Evolutionary conservation across 1,140 invertebrate species (phyloP).

Genomic region (Fopius arisanus): DNA sequence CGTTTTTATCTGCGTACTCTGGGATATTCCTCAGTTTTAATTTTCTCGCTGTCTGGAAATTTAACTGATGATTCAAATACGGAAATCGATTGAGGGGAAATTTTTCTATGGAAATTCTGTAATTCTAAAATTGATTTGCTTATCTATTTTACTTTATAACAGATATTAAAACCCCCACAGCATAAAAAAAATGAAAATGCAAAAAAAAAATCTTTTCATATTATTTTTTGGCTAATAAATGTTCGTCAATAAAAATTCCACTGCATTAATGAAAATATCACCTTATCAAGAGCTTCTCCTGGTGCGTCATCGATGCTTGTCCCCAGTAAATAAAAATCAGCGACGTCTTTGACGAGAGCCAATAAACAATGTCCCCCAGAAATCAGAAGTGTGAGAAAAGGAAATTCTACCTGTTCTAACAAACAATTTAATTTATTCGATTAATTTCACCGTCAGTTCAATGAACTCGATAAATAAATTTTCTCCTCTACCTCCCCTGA

Average conservation of each 20-base stretch:
- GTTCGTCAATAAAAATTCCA: background rate
- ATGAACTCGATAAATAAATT: slow-evolving; percentile 16
- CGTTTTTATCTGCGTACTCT: slow-evolving; percentile 76
- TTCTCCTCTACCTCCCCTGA: slow-evolving; percentile 62
- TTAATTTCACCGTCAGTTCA: slow-evolving; percentile 2
- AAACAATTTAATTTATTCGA: slow-evolving; percentile 25
- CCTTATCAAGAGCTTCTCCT: slow-evolving; percentile 92
- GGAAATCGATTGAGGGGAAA: no score
- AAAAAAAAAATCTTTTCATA: no score
- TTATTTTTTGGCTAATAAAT: no score
- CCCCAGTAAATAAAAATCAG: slow-evolving; percentile 84
- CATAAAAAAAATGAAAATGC: no score
- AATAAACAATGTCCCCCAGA: slow-evolving; percentile 93
- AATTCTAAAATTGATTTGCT: no score
- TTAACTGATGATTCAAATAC: background rate
- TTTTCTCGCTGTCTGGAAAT: slow-evolving; percentile 76
- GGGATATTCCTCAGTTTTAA: slow-evolving; percentile 84
- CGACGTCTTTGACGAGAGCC: slow-evolving; percentile 76
- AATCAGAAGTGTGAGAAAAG: slow-evolving; percentile 87
- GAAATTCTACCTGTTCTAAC: slow-evolving; percentile 77
- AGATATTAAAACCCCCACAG: no score
- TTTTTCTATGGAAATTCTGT: slow-evolving; percentile 13
- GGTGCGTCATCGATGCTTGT: slow-evolving; percentile 84
- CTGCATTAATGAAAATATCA: slow-evolving; percentile 49
- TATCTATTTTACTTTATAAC: no score